A percentile compares a stretch with the other conserved stretches of the same genome.
phyloP scores from a whole-genome alignment of 2,888 invertebrate species.

The Drosophila sordidapex region DNA sequence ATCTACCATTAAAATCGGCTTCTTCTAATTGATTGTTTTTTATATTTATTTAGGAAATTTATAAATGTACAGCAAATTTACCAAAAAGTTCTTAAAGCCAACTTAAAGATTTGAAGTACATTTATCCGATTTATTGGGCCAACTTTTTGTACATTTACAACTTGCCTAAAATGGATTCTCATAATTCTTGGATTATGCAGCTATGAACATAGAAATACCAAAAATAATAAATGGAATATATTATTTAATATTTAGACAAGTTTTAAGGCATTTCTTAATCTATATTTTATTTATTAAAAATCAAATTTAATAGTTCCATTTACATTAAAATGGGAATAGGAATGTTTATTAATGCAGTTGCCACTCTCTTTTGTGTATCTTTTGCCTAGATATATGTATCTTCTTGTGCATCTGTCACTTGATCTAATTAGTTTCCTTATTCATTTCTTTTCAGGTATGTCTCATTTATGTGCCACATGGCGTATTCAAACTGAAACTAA shows the following conservation, averaged over 20 bases:
- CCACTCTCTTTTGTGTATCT: neutral
- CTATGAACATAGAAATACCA: no score
- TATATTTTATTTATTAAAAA: neutral
- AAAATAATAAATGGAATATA: neutral
- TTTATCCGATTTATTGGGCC: neutral
- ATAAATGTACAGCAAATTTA: neutral
- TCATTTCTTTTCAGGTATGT: slow-evolving; percentile 53
- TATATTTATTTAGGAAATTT: neutral
- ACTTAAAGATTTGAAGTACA: neutral
- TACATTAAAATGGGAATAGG: neutral
- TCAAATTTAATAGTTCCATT: neutral
- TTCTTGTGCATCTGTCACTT: neutral
- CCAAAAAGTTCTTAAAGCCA: neutral
- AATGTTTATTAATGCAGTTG: neutral
- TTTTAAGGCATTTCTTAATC: neutral
- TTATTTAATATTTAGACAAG: neutral
- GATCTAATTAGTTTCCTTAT: slow-evolving; percentile 26
- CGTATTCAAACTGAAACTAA: neutral
- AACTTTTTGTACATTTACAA: neutral
- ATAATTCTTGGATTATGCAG: no score
- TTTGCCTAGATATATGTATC: neutral
- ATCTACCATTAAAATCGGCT: neutral
- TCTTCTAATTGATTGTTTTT: neutral
- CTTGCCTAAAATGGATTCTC: neutral
- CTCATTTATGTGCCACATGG: slow-evolving; percentile 14